Percentiles rank a stretch among this genome's conserved stretches.
These are phyloP conservation scores for Labrus mixtus DNA, from an alignment of 2,113 vertebrate species.

Conservation along the genomic window DNA sequence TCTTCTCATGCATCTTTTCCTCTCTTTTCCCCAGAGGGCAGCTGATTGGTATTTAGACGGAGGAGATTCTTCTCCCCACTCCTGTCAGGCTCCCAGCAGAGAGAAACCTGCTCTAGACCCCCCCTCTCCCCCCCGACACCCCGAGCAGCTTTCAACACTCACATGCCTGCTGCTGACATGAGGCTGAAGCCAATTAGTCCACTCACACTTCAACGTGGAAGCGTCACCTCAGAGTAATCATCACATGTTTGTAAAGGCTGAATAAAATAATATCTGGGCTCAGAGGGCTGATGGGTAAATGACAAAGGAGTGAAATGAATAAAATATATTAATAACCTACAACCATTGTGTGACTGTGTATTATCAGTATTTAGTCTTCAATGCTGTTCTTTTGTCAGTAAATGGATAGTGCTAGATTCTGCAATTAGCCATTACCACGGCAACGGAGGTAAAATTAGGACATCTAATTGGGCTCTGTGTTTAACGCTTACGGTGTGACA, in stretches of 20 bases:
- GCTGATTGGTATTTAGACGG: slow-evolving; percentile 44
- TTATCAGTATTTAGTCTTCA: slow-evolving; percentile 1
- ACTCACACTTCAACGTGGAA: slow-evolving; percentile 11
- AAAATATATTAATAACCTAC: not conserved
- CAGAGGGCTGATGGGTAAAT: slow-evolving; percentile 23
- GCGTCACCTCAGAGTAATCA: slow-evolving; percentile 35
- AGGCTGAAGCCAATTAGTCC: slow-evolving; percentile 46
- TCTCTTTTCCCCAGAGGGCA: slow-evolving; percentile 22
- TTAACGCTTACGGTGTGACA: too few species aligned
- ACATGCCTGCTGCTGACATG: slow-evolving; percentile 9
- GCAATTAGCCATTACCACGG: too few species aligned
- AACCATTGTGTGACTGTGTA: not conserved
- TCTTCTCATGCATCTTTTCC: slow-evolving; percentile 12
- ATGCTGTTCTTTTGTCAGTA: not conserved
- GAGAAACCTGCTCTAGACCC: not conserved
- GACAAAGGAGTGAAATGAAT: not conserved
- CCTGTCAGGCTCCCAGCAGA: slow-evolving; percentile 11
- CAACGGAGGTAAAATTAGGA: too few species aligned
- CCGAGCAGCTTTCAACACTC: not conserved
- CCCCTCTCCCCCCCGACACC: not conserved
- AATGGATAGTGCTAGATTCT: too few species aligned
- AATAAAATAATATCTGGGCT: slow-evolving; percentile 16
- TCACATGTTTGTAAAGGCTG: slow-evolving; percentile 20
- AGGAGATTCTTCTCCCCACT: slow-evolving; percentile 28
- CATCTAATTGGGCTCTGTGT: too few species aligned